Conservation (phyloP, 2,113 vertebrate genomes). For the Procavia capensis region DNA sequence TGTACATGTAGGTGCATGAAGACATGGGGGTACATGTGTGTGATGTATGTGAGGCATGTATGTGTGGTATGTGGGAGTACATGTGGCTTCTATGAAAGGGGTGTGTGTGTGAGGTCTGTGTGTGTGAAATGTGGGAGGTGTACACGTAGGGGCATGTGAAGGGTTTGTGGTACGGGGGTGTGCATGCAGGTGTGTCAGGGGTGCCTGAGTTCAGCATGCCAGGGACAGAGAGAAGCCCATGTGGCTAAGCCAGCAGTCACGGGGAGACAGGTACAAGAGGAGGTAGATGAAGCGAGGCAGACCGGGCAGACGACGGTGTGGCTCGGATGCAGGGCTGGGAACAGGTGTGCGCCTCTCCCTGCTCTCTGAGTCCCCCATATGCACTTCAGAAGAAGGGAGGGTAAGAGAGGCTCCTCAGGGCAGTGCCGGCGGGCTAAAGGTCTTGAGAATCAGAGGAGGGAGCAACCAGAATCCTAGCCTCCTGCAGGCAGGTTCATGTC, state of each 20-base stretch:
- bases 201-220: background rate
- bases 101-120: background rate
- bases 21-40: no score
- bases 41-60: background rate
- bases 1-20: no score
- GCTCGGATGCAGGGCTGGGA: background rate
- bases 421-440: background rate
- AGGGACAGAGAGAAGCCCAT: background rate
- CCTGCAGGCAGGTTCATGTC: background rate
- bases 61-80: background rate
- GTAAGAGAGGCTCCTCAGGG: background rate
- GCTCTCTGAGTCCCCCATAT: background rate
- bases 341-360: no score
- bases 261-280: no score
- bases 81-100: no score
- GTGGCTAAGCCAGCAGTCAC: background rate
- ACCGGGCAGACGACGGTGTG: background rate
- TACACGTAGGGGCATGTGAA: background rate
- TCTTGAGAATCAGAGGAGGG: background rate
- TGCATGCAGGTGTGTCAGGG: no score
- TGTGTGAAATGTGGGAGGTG: no score
- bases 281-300: background rate
- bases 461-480: background rate
- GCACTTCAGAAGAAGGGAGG: background rate
- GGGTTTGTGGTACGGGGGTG: background rate